Conservation (phyloP, 2,797 vertebrate species). For the Trachurus trachurus region DNA sequence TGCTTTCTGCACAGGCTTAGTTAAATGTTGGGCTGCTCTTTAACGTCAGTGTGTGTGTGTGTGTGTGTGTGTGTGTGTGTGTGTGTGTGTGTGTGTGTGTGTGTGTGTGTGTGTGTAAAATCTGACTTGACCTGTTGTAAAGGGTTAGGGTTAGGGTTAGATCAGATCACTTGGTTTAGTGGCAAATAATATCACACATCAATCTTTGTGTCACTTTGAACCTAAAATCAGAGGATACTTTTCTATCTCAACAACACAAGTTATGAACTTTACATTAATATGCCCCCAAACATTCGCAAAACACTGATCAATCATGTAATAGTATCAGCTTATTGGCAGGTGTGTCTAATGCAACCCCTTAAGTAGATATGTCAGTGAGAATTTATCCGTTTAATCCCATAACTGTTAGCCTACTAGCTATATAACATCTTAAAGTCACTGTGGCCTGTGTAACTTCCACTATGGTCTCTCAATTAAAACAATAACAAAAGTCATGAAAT, state of each 20-base stretch:
- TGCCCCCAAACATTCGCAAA: not conserved
- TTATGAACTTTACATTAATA: not conserved
- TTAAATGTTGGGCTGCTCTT: conserved; percentile 17
- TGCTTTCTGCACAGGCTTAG: conserved; percentile 40
- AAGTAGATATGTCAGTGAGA: too few relatives aligned
- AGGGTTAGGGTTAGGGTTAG: too few relatives aligned
- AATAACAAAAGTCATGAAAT: too few relatives aligned
- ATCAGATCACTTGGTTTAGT: conserved; percentile 21
- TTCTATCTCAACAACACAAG: not conserved
- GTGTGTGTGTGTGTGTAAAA: not conserved
- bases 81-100: not conserved
- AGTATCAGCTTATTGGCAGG: not conserved
- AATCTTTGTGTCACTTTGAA: not conserved
- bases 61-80: not conserved
- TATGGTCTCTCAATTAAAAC: too few relatives aligned
- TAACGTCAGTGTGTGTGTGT: conserved; percentile 9
- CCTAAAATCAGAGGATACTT: not conserved
- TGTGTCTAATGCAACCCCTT: not conserved
- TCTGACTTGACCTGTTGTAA: conserved; percentile 12
- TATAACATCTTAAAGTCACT: too few relatives aligned
- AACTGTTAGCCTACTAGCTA: too few relatives aligned
- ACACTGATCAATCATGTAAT: not conserved
- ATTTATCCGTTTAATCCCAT: too few relatives aligned
- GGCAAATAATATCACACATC: conserved; percentile 1
- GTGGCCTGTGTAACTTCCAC: too few relatives aligned